Percentiles rank a stretch among this genome's conserved stretches.
Conservation (phyloP, 1,140 invertebrate genomes). For the Ericerus pela region DNA sequence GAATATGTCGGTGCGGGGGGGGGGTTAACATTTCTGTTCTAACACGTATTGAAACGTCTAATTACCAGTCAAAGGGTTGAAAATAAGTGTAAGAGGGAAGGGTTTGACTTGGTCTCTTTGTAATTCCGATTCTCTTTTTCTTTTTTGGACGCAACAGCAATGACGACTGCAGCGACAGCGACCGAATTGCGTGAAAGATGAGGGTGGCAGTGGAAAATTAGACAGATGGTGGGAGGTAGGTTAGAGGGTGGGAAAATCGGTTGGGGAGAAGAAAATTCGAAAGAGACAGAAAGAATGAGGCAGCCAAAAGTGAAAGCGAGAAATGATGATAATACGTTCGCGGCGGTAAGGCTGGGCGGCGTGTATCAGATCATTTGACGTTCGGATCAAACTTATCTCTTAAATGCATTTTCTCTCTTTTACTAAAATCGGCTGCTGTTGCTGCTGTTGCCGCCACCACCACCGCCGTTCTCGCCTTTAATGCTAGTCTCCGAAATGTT, state of each 20-base stretch:
- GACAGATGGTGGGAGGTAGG: no score
- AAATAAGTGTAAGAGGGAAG: constrained; percentile 11
- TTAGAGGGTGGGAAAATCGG: no score
- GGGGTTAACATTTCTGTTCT: neutral
- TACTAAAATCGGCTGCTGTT: neutral
- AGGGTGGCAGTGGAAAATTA: no score
- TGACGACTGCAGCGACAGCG: no score
- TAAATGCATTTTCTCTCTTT: constrained; percentile 10
- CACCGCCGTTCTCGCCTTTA: neutral
- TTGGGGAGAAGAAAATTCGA: no score
- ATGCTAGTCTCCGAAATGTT: no score
- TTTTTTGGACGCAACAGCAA: neutral
- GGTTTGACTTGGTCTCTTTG: constrained; percentile 1
- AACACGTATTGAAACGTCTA: constrained; percentile 10
- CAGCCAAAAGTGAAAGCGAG: no score
- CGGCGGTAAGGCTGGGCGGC: neutral
- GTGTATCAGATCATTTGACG: constrained; percentile 7
- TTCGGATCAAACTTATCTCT: constrained; percentile 11
- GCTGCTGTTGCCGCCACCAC: neutral
- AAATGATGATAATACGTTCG: no score
- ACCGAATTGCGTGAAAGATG: no score
- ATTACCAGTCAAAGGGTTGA: constrained; percentile 11
- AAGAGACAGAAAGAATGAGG: no score
- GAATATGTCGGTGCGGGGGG: no score
- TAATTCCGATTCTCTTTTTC: constrained; percentile 11